Evolutionary conservation across 2,888 invertebrate genomes (phyloP), one percentile per base, ranked within the genome.

Genomic region (Caenorhabditis becei): DNA sequence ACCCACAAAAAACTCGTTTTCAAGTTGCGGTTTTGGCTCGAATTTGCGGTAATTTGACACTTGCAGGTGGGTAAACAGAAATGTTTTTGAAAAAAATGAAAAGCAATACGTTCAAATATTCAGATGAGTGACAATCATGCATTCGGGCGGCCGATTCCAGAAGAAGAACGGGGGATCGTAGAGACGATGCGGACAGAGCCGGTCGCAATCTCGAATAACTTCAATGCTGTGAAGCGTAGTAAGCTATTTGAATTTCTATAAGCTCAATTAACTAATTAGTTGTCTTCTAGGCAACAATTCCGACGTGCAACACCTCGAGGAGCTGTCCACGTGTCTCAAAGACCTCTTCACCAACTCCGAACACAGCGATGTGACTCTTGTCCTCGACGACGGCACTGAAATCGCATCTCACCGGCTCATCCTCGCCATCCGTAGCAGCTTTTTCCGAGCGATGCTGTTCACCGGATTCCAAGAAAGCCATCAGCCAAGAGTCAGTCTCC

Each of bases 351-450:
- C 96, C 87, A 95, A 95, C 72, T 94, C 95, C 62, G 95, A 96
- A 91, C 97, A 96, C 92, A 95, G 96, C 10, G 98, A 98, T 93
- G 94, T 98, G 69, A 94, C 75, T 14, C 72, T 89, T 26, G 77
- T 88, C 20, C 80, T 83, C 44, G 96, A 98, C 61, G 96, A 96
- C 91, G 95, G 95, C 82, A 93, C 94, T 81, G 88, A 89, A 86
- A 94, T 95, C 80, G 93, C 93, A 88, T 94, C 94, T 16, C 95
- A 95, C 89, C 94, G 94, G 91, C 94, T 97, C 5, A 95, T 99
- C 87, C 93, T 99, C 69, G 98, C 98, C 0, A 95, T 97, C 32
- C 94, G 98, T 89, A 97, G 97, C 91, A 96, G 97, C 89, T 99
- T 97, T 92, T 99, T 98, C 92, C 93, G 97, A 85, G 94, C 94